Evolutionary conservation across 2,113 vertebrate species (phyloP), one percentile per base, ranked within the genome.

Genomic region (Rhynchopsitta pachyrhyncha): DNA sequence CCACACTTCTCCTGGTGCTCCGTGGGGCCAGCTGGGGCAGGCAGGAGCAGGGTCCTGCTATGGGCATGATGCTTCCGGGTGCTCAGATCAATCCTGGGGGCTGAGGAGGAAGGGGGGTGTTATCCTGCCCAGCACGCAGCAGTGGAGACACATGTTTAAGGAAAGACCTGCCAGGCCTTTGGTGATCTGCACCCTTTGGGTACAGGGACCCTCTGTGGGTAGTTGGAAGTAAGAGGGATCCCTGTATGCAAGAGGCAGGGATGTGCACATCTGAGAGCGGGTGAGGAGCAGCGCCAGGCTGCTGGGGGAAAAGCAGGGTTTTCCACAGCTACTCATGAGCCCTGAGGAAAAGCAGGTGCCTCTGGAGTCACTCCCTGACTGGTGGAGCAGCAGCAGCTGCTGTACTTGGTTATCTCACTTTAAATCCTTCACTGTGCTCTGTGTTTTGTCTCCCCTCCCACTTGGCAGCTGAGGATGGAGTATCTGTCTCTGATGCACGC

Each of bases 401-500:
- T 78, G 17, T 22, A 52, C 55, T 82, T 84, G 66, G 86, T 85
- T 82, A 69, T 96, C 69, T 92, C 95, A 76, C 70, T 90, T 74
- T 59, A 47, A 22, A 82, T 22, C 66, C 79, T 24, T 46, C 44
- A 53, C 57, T 94, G 73, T 90, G 79, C 66, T 95, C 86, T 86
- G 52, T 92, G 85, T 88, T 89, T 89, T 95, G 67, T 97, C 69
- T 93, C 90, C 66, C 79, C 94, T 84, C 87, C 81, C 89, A n/a
- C 90, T 86, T 92, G 93, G 63, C 97, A 99, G 99, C 97, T 99
- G 95, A 98, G 99, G 86, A 99, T 99, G 99, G 99, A 99, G 97
- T 99, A 99, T 95, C 98, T 99, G 9, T 99, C 99, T 66, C 98
- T 99, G 97, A 99, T 99, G 99, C 99, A 99, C 46, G 98, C 99